phyloP scores from a whole-genome alignment of 2,113 vertebrate genomes.

The Prochilodus magdalenae region DNA sequence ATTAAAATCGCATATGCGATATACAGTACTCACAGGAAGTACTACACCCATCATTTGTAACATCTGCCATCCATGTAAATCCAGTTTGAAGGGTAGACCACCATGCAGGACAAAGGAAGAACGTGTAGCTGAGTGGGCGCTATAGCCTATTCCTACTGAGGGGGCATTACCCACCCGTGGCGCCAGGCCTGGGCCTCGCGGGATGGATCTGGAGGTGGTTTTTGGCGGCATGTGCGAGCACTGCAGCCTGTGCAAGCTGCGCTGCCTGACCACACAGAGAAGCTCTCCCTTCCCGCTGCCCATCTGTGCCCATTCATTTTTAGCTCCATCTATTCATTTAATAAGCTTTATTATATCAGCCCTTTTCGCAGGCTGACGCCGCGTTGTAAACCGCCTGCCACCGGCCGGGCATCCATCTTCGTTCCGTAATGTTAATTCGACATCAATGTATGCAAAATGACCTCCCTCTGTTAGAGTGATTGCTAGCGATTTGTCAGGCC shows the following conservation, averaged over 20 bases:
- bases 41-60: not conserved
- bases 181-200: not conserved
- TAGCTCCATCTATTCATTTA: constrained; percentile 49
- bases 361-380: constrained; percentile 23
- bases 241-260: constrained; percentile 1
- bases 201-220: constrained; percentile 24
- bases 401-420: constrained; percentile 52
- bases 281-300: not conserved
- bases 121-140: not conserved
- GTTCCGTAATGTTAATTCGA: constrained; percentile 48
- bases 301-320: constrained; percentile 52
- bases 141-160: not conserved
- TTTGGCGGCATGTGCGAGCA: constrained; percentile 15
- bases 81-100: not conserved
- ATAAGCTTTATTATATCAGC: constrained; percentile 46
- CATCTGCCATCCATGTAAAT: not conserved
- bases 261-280: constrained; percentile 25
- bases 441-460: constrained; percentile 54
- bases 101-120: not conserved
- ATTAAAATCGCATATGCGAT: not conserved
- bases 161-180: constrained; percentile 33
- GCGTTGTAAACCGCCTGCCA: constrained; percentile 31
- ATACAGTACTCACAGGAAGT: not conserved
- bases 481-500: constrained; percentile 52
- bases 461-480: constrained; percentile 51